Evolutionary conservation across 2,113 vertebrate species (phyloP).

Genomic region (Herpailurus yagouaroundi): DNA sequence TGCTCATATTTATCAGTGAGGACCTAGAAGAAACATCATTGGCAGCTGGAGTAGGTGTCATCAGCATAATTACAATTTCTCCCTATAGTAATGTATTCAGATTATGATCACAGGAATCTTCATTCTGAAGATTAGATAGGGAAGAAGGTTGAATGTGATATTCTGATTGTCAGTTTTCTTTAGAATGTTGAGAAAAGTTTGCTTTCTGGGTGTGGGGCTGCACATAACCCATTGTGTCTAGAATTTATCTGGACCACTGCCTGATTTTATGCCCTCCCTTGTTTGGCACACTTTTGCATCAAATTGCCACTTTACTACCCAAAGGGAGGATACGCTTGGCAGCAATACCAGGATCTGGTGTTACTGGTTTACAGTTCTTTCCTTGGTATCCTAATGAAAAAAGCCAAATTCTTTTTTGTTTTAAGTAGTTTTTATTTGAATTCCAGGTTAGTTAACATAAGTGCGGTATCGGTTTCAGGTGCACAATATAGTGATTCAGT

Average conservation of each 20-base stretch:
- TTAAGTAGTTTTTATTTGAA: not conserved
- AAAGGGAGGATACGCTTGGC: not conserved
- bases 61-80: slow-evolving; percentile 27
- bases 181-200: not conserved
- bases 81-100: not conserved
- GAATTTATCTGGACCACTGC: not conserved
- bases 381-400: not conserved
- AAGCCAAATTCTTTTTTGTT: not conserved
- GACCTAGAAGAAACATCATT: not conserved
- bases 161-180: not conserved
- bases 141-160: not conserved
- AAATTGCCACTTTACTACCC: not conserved
- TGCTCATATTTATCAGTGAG: not conserved
- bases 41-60: not conserved
- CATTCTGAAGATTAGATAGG: not conserved
- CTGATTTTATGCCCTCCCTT: not conserved
- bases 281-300: not conserved
- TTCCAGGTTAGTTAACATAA: not conserved
- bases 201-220: not conserved
- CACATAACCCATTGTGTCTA: not conserved
- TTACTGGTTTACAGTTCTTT: not conserved
- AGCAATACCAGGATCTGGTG: not conserved
- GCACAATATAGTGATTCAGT: not conserved
- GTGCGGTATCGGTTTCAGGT: not conserved
- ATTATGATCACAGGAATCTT: not conserved